A percentile compares a stretch with the other conserved stretches of the same genome.
These are phyloP conservation scores for Amblyteles armatorius DNA, from an alignment of 2,888 invertebrate species.

Conservation along the genomic window DNA sequence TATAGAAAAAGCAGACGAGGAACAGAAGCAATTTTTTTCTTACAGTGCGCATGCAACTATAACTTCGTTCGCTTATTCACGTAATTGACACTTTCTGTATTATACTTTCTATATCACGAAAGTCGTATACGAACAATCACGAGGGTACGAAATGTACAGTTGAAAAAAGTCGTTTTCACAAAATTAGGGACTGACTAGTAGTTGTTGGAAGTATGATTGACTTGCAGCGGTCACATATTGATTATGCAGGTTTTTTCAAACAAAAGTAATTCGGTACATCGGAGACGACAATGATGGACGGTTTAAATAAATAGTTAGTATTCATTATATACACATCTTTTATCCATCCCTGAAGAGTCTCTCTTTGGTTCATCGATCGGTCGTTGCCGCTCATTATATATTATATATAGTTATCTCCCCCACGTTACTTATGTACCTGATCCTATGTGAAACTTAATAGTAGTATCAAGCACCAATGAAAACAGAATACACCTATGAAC, in stretches of 20 bases:
- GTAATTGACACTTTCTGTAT: slow-evolving; percentile 46
- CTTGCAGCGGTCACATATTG: slow-evolving; percentile 29
- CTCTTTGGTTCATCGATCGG: slow-evolving; percentile 29
- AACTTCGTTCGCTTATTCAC: slow-evolving; percentile 69
- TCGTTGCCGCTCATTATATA: neutral
- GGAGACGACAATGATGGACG: slow-evolving; percentile 5
- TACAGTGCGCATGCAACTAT: slow-evolving; percentile 82
- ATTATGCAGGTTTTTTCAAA: slow-evolving; percentile 10
- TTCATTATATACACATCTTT: neutral
- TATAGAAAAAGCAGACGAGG: slow-evolving; percentile 74
- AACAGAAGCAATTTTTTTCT: slow-evolving; percentile 76
- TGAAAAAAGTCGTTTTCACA: slow-evolving; percentile 6
- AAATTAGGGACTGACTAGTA: slow-evolving; percentile 83
- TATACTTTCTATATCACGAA: slow-evolving; percentile 57
- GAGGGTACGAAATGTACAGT: neutral
- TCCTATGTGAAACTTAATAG: slow-evolving; percentile 16
- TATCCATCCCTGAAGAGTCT: neutral
- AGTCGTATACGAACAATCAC: slow-evolving; percentile 34
- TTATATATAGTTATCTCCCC: neutral
- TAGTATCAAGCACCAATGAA: slow-evolving; percentile 29
- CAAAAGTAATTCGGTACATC: slow-evolving; percentile 1
- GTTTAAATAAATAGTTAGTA: neutral
- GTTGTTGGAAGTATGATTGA: slow-evolving; percentile 80
- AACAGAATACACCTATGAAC: slow-evolving; percentile 42
- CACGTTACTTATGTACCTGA: neutral